Percentiles rank a stretch among this genome's conserved stretches.
These are phyloP conservation scores for Syrmaticus mikado DNA, from an alignment of 2,113 vertebrate genomes.

Conservation along the genomic window DNA sequence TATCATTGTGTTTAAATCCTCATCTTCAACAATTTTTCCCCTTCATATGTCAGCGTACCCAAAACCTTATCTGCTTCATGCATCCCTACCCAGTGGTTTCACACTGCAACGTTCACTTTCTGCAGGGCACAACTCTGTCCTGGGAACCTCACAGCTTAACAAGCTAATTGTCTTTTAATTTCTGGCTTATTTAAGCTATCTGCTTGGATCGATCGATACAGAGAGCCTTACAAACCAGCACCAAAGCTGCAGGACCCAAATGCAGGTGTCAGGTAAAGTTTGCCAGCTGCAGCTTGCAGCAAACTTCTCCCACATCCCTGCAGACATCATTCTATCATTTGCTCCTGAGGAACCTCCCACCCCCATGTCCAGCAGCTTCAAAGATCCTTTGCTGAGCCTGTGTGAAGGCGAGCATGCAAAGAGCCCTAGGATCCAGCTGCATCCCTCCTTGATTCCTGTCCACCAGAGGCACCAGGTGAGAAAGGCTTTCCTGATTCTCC, in stretches of 20 bases:
- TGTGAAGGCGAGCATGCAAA: not conserved
- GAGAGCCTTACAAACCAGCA: not conserved
- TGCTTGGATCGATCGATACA: not conserved
- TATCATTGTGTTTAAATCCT: not conserved
- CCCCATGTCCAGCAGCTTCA: not conserved
- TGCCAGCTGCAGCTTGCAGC: not conserved
- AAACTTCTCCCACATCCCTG: not conserved
- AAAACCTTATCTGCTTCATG: not conserved
- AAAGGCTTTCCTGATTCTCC: not conserved
- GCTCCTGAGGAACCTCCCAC: not conserved
- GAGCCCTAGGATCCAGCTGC: accelerated
- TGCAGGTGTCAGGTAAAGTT: not conserved
- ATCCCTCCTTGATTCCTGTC: not conserved
- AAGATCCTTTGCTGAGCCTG: not conserved
- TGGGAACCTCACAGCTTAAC: not conserved
- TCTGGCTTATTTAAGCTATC: not conserved
- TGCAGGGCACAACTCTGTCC: not conserved
- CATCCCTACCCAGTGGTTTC: not conserved
- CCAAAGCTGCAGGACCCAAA: not conserved
- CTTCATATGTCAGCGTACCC: not conserved
- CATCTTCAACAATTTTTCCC: not conserved
- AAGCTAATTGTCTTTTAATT: not conserved
- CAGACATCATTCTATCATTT: not conserved
- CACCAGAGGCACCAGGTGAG: not conserved
- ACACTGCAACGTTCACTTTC: accelerated